Percentiles rank a stretch among this genome's conserved stretches.
These are phyloP conservation scores for Vulpes ferrilata DNA, from an alignment of 2,113 vertebrate genomes.

Conservation along the genomic window DNA sequence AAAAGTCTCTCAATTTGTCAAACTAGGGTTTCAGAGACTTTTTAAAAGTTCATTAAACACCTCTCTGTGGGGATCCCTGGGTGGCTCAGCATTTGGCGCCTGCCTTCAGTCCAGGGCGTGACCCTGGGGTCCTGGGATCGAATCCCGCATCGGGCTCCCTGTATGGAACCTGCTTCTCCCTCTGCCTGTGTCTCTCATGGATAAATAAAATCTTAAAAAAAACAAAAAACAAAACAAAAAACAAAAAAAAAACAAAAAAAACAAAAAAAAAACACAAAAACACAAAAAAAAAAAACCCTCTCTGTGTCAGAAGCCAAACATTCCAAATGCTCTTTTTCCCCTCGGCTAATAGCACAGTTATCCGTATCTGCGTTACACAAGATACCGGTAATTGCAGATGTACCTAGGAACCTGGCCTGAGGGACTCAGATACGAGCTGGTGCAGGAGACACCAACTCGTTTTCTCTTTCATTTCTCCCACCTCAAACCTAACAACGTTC, in stretches of 20 bases:
- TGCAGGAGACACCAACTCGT: not conserved
- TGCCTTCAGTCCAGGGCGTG: too few relatives aligned
- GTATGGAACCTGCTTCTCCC: too few relatives aligned
- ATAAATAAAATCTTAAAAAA: too few relatives aligned
- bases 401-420: not conserved
- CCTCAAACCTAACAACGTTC: not conserved
- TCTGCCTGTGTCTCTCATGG: too few relatives aligned
- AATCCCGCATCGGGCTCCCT: too few relatives aligned
- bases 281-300: too few relatives aligned
- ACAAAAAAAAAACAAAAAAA: too few relatives aligned
- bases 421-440: not conserved
- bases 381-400: not conserved
- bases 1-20: not conserved
- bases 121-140: too few relatives aligned
- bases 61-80: too few relatives aligned
- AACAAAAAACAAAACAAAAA: too few relatives aligned
- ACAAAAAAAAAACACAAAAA: too few relatives aligned
- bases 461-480: not conserved
- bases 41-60: not conserved
- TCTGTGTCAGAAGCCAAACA: not conserved
- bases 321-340: not conserved
- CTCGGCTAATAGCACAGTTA: not conserved
- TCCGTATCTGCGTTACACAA: not conserved
- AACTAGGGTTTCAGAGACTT: slow-evolving; percentile 25
- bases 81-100: too few relatives aligned